phyloP scores from a whole-genome alignment of 2,797 vertebrate genomes.

The Pangasius djambal region DNA sequence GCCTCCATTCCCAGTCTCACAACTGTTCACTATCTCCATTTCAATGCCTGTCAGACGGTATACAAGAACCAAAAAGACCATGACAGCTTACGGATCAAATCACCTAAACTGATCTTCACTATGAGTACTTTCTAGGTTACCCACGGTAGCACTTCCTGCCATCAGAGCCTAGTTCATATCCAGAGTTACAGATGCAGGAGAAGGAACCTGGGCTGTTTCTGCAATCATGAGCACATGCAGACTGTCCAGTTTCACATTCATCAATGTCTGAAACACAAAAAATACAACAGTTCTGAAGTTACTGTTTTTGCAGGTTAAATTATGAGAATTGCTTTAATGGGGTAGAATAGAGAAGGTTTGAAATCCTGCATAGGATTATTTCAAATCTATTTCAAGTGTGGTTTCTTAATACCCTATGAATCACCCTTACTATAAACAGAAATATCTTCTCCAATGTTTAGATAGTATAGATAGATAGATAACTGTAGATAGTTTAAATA shows the following conservation, averaged over 20 bases:
- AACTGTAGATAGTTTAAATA: no score
- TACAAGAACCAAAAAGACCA: not conserved
- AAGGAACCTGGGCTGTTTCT: slow-evolving; percentile 82
- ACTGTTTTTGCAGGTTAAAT: not conserved
- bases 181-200: slow-evolving; percentile 75
- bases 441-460: slow-evolving; percentile 9
- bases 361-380: not conserved
- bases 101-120: not conserved
- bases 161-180: slow-evolving; percentile 82
- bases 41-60: slow-evolving; percentile 77
- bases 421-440: not conserved
- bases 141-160: slow-evolving; percentile 83
- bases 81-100: not conserved
- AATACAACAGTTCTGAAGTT: not conserved
- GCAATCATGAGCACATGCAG: slow-evolving; percentile 78
- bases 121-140: slow-evolving; percentile 52
- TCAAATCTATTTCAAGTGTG: not conserved
- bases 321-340: not conserved
- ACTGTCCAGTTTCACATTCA: slow-evolving; percentile 72
- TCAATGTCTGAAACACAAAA: slow-evolving; percentile 74
- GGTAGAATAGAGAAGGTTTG: not conserved
- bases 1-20: slow-evolving; percentile 77
- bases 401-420: not conserved
- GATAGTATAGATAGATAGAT: no score
- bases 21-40: slow-evolving; percentile 86